Evolutionary conservation across 53 echinoderm and acorn worm genomes (phyloP), one percentile per base, ranked within the genome.

Genomic region (Arbacia lixula): DNA sequence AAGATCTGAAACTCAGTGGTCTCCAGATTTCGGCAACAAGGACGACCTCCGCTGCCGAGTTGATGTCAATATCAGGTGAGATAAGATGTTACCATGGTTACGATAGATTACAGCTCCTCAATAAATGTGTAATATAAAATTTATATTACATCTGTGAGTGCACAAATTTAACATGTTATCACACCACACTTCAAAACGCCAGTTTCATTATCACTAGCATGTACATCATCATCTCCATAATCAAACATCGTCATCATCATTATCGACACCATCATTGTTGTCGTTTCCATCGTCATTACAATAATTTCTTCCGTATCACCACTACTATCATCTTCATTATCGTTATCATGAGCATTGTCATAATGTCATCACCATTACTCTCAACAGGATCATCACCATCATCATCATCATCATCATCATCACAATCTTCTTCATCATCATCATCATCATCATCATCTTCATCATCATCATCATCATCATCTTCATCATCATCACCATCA

Each of bases 1-100:
- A 81, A 46, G 82, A 81, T 32, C 43, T 81, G 31, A 81, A 81
- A 28, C 50, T 81, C 12, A 81, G 42, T 49, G 82, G 82, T 16
- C 43, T 81, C 6, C 82, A 61, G 8, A 8, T 81, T 40, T 81
- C 82, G 21, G 31, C 82, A 26, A 30, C 63, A 17, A 81, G 82
- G 33, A 16, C 82, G 4, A 30, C 82, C 17, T 46, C 62, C 19
- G 43, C 29, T 42, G 42, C 31, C 2, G 62, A 81, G 19, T 19
- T 81, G 3, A 16, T 64, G 30, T 46, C 82, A 16, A 22, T 81
- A 12, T 28, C 82, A 43, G 82, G 82, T 81, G 43, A 81, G 60
- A 14, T n/a, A n/a, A n/a, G n/a, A n/a, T n/a, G n/a, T n/a, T n/a
- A n/a, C n/a, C n/a, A n/a, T n/a, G n/a, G n/a, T n/a, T n/a, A n/a